These are phyloP conservation scores for Coenonympha glycerion DNA, from an alignment of 2,888 invertebrate genomes.

Conservation along the genomic window DNA sequence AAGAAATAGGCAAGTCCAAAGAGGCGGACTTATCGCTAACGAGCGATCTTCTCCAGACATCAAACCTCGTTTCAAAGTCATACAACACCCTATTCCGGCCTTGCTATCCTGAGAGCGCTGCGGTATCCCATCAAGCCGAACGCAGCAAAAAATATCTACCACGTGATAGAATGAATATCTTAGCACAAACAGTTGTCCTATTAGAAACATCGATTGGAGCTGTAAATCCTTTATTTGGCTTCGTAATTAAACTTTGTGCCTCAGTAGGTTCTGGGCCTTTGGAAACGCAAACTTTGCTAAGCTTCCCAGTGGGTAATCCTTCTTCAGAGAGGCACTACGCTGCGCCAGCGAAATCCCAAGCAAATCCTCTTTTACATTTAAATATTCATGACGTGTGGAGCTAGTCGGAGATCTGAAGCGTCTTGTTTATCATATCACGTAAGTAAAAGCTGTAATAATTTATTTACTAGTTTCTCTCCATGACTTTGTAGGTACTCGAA, in stretches of 20 bases:
- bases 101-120: no score
- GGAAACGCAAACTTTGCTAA: background rate
- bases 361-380: conserved; percentile 2
- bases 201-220: no score
- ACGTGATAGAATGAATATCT: no score
- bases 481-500: background rate
- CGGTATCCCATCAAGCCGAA: no score
- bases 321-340: background rate
- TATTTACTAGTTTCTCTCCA: background rate
- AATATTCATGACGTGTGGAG: conserved; percentile 2
- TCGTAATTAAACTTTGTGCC: background rate
- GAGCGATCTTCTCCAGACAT: no score
- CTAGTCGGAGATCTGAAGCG: background rate
- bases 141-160: no score
- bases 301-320: conserved; percentile 1
- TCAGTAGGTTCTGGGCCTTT: background rate
- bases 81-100: no score
- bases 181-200: no score
- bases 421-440: background rate
- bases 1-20: no score
- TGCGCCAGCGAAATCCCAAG: background rate
- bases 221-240: no score
- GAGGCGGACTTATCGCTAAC: no score
- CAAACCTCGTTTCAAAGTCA: no score
- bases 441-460: background rate